Evolutionary conservation across 2,797 vertebrate species (phyloP).

Genomic region (Enteromius viviparus): DNA sequence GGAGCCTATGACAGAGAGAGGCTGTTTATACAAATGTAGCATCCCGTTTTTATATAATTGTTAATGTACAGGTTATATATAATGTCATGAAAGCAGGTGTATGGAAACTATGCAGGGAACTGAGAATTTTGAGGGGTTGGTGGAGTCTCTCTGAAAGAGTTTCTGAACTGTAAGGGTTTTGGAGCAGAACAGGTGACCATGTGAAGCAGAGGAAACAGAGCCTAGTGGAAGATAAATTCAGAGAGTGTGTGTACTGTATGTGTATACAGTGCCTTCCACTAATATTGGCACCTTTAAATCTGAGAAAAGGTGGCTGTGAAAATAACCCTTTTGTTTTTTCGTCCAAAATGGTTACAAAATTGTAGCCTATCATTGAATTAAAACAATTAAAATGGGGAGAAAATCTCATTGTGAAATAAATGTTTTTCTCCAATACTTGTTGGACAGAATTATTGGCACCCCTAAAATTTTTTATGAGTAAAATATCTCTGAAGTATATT

Average conservation of each 20-base stretch:
- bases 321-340: no score
- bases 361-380: no score
- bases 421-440: no score
- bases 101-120: neutral
- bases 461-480: no score
- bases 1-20: neutral
- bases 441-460: no score
- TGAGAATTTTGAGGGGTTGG: constrained; percentile 4
- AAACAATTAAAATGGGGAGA: no score
- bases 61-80: neutral
- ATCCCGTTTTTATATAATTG: neutral
- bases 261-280: neutral
- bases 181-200: constrained; percentile 45
- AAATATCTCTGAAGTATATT: no score
- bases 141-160: constrained; percentile 19
- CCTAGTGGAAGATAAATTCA: constrained; percentile 36
- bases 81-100: neutral
- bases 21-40: neutral
- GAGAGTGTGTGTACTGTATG: constrained; percentile 12
- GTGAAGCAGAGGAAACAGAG: constrained; percentile 40
- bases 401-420: no score
- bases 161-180: constrained; percentile 41
- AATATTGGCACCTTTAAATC: no score
- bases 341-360: no score
- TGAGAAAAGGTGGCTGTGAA: no score